phyloP scores from a whole-genome alignment of 2,113 vertebrate genomes.

The Tetrao urogallus region DNA sequence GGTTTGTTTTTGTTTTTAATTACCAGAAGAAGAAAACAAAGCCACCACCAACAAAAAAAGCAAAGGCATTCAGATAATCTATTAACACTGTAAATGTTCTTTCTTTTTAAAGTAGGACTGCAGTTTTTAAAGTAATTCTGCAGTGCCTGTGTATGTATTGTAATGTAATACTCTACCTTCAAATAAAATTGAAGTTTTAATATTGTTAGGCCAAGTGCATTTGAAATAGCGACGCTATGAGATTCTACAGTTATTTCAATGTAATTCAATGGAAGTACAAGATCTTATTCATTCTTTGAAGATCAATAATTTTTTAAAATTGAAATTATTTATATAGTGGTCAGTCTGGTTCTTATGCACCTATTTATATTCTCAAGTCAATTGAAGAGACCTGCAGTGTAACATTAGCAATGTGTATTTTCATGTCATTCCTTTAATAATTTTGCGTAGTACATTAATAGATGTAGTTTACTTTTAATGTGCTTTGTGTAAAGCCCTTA shows the following conservation, averaged over 20 bases:
- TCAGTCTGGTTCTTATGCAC: conserved; percentile 42
- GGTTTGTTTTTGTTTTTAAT: background rate
- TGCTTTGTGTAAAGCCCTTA: conserved; percentile 33
- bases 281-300: conserved; percentile 66
- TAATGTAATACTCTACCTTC: conserved; percentile 56
- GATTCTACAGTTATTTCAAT: conserved; percentile 54
- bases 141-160: conserved; percentile 46
- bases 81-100: conserved; percentile 40
- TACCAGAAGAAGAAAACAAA: background rate
- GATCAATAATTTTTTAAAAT: conserved; percentile 54
- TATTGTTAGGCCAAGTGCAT: conserved; percentile 56
- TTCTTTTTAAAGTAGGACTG: conserved; percentile 51
- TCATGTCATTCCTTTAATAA: conserved; percentile 55
- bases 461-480: conserved; percentile 58
- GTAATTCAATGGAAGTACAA: conserved; percentile 38
- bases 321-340: conserved; percentile 4
- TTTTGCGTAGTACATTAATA: conserved; percentile 51
- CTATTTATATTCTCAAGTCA: conserved; percentile 37
- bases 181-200: conserved; percentile 72
- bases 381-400: conserved; percentile 35
- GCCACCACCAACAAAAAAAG: background rate
- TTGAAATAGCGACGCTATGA: conserved; percentile 58
- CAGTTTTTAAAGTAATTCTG: background rate
- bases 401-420: conserved; percentile 39
- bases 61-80: background rate